Evolutionary conservation across 2,113 vertebrate genomes (phyloP).

Genomic region (Theristicus caerulescens): DNA sequence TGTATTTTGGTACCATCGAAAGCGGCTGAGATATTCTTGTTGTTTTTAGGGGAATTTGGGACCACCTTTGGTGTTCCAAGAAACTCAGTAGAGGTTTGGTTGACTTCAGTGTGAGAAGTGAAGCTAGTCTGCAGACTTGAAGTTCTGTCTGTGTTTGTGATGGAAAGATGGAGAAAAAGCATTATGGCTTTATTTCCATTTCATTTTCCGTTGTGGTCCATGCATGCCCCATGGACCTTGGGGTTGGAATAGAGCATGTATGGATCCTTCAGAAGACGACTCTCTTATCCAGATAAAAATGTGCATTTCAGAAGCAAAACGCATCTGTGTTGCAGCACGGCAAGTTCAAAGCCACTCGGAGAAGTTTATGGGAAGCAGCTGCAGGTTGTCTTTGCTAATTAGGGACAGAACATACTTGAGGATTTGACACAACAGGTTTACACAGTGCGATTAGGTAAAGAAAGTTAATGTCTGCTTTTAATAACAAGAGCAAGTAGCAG

Average conservation of each 20-base stretch:
- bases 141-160: not conserved
- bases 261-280: not conserved
- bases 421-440: conserved; percentile 53
- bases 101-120: not conserved
- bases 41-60: not conserved
- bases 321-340: conserved; percentile 23
- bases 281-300: not conserved
- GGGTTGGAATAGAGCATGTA: not conserved
- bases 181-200: not conserved
- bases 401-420: conserved; percentile 62
- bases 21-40: not conserved
- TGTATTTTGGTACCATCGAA: not conserved
- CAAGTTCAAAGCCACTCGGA: conserved; percentile 32
- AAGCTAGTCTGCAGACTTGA: not conserved
- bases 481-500: conserved; percentile 76
- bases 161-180: not conserved
- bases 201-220: not conserved
- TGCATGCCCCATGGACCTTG: not conserved
- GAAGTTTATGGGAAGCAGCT: conserved; percentile 66
- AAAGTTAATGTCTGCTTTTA: conserved; percentile 73
- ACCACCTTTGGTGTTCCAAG: not conserved
- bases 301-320: conserved; percentile 21
- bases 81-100: not conserved
- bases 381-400: conserved; percentile 66
- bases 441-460: conserved; percentile 38